A percentile compares a stretch with the other conserved stretches of the same genome.
phyloP scores from a whole-genome alignment of 2,797 vertebrate genomes.

The Notamacropus eugenii region DNA sequence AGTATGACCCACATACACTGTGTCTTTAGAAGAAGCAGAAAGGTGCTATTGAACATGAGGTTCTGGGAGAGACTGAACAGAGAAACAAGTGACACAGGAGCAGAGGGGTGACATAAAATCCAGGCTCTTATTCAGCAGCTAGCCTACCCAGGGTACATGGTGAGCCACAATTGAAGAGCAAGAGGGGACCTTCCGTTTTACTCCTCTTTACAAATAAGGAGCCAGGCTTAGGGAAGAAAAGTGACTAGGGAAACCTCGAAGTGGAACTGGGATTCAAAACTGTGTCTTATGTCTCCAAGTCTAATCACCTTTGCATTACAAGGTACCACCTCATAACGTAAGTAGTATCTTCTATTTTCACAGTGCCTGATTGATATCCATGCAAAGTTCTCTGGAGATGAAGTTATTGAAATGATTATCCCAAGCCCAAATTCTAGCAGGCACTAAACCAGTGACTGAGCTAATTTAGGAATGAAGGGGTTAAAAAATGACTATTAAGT shows the following conservation, averaged over 20 bases:
- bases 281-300: neutral
- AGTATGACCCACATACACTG: neutral
- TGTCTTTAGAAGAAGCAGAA: neutral
- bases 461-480: conserved; percentile 7
- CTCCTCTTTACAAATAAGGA: neutral
- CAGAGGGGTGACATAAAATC: neutral
- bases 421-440: neutral
- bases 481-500: conserved; percentile 23
- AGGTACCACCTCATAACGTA: neutral
- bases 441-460: neutral
- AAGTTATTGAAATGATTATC: conserved; percentile 21
- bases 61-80: neutral
- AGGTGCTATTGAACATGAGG: neutral
- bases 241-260: neutral
- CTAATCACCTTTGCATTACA: neutral
- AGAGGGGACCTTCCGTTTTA: neutral
- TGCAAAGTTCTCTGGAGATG: conserved; percentile 15
- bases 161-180: neutral
- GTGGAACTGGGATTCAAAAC: neutral
- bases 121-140: neutral
- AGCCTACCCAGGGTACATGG: neutral
- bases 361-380: neutral
- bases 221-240: neutral
- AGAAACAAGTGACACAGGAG: neutral
- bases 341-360: conserved; percentile 27